Conservation (phyloP, 2,888 invertebrate species). For the Brachypalpus laphriformis region DNA sequence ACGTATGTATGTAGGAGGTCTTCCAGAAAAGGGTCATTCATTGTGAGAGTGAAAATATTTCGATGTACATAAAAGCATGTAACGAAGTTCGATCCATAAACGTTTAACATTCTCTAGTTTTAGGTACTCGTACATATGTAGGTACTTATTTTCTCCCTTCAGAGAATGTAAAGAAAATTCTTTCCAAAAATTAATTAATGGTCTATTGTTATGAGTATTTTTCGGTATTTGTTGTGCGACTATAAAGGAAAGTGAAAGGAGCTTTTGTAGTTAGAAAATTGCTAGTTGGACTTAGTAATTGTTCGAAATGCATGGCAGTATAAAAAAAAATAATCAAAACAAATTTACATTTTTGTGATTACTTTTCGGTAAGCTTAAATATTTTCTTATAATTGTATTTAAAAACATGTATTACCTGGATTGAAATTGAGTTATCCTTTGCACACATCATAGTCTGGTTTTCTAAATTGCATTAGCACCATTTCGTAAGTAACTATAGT, state of each 20-base stretch:
- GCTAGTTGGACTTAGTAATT: too few relatives aligned
- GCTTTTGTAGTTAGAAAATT: neutral
- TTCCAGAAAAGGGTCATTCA: neutral
- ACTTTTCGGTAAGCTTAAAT: too few relatives aligned
- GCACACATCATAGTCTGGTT: conserved; percentile 75
- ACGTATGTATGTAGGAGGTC: neutral
- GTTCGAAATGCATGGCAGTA: too few relatives aligned
- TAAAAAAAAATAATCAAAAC: too few relatives aligned
- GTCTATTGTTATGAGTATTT: neutral
- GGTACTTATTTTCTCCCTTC: neutral
- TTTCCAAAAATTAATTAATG: conserved; percentile 2
- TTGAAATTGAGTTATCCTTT: neutral
- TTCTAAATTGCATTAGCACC: conserved; percentile 72
- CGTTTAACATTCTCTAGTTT: neutral
- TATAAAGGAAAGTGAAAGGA: neutral
- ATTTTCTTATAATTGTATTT: neutral
- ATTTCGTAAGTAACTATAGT: conserved; percentile 84
- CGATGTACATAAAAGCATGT: neutral
- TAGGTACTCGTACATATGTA: too few relatives aligned
- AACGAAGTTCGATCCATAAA: neutral
- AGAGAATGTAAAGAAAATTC: neutral
- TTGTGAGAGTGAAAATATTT: neutral
- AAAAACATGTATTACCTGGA: neutral
- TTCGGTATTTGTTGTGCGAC: neutral
- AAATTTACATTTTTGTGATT: too few relatives aligned